These are phyloP conservation scores for Vidua chalybeata DNA, from an alignment of 2,113 vertebrate species.

Conservation along the genomic window DNA sequence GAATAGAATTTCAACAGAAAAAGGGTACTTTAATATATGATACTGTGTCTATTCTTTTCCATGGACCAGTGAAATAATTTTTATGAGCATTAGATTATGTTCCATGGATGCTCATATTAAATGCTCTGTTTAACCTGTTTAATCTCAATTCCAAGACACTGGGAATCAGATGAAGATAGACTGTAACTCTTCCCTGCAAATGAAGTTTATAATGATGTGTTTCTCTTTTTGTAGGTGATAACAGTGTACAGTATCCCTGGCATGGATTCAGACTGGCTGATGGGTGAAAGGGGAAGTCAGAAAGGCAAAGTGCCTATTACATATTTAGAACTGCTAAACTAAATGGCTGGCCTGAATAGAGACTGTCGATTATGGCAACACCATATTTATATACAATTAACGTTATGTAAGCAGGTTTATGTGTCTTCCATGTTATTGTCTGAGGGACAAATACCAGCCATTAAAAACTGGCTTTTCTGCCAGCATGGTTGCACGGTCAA, in stretches of 20 bases:
- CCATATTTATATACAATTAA: slow-evolving; percentile 86
- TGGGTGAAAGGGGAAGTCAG: slow-evolving; percentile 96
- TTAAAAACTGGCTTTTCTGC: slow-evolving; percentile 73
- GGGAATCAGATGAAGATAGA: background rate
- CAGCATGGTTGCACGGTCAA: slow-evolving; percentile 77
- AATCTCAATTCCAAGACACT: background rate
- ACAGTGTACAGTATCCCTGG: slow-evolving; percentile 90
- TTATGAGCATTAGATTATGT: background rate
- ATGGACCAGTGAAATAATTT: background rate
- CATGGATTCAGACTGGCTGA: slow-evolving; percentile 98
- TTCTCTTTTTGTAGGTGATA: slow-evolving; percentile 85
- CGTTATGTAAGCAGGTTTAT: slow-evolving; percentile 78
- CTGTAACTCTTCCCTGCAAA: background rate
- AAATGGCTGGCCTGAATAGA: slow-evolving; percentile 68
- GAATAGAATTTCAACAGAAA: background rate
- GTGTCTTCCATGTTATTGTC: slow-evolving; percentile 78
- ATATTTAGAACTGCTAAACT: slow-evolving; percentile 98
- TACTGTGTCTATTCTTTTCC: background rate
- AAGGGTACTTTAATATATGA: background rate
- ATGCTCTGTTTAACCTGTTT: background rate
- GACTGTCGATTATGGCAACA: slow-evolving; percentile 65
- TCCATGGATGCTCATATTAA: background rate
- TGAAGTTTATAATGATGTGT: background rate
- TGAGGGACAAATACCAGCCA: slow-evolving; percentile 71
- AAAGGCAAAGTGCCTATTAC: slow-evolving; percentile 98